These are phyloP conservation scores for Carcina quercana DNA, from an alignment of 2,888 invertebrate species.

Conservation along the genomic window DNA sequence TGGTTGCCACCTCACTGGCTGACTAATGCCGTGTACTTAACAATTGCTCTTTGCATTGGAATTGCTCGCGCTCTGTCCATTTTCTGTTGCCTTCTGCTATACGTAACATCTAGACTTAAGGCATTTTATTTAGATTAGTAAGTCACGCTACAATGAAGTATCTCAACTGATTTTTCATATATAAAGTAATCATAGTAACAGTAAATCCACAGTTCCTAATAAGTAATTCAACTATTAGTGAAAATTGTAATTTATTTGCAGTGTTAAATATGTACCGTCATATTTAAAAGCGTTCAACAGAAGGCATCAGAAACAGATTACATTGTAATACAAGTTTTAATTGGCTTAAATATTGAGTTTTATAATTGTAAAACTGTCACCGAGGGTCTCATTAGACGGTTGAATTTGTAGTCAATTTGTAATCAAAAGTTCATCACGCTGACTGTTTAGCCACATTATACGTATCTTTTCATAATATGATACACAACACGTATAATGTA, in stretches of 20 bases:
- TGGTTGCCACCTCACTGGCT: too few relatives aligned
- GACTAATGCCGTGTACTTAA: slow-evolving; percentile 24
- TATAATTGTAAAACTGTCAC: slow-evolving; percentile 16
- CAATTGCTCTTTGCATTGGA: slow-evolving; percentile 48
- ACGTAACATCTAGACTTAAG: slow-evolving; percentile 30
- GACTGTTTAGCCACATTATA: too few relatives aligned
- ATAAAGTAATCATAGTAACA: slow-evolving; percentile 35
- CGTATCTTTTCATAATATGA: too few relatives aligned
- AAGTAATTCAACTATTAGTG: slow-evolving; percentile 46
- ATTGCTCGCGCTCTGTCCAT: slow-evolving; percentile 47
- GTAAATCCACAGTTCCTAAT: slow-evolving; percentile 65
- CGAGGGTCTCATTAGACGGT: too few relatives aligned
- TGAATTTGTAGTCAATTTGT: too few relatives aligned
- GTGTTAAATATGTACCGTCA: slow-evolving; percentile 36
- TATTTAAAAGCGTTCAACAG: slow-evolving; percentile 31
- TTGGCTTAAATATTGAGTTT: slow-evolving; percentile 17
- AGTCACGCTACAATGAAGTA: slow-evolving; percentile 19
- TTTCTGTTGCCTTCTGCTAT: slow-evolving; percentile 43
- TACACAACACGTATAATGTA: too few relatives aligned
- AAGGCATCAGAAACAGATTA: slow-evolving; percentile 30
- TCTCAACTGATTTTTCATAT: slow-evolving; percentile 36
- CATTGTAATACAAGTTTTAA: slow-evolving; percentile 5
- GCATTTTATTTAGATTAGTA: slow-evolving; percentile 21
- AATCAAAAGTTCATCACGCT: too few relatives aligned
- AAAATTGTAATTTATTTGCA: slow-evolving; percentile 46